Evolutionary conservation across 2,113 vertebrate species (phyloP).

Genomic region (Gambusia holbrooki): DNA sequence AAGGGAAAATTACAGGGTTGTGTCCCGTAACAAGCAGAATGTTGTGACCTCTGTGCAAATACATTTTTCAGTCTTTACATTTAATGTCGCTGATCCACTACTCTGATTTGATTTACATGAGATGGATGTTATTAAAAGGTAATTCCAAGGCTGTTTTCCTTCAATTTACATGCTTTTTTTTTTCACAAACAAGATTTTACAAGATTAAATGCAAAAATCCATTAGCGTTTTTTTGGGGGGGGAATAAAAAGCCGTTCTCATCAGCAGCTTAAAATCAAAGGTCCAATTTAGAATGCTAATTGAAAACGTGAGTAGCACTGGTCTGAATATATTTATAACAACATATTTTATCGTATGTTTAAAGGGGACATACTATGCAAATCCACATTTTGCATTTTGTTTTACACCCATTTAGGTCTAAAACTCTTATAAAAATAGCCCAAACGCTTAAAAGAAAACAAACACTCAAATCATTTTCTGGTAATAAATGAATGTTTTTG

Average conservation of each 20-base stretch:
- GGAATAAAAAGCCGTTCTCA: background rate
- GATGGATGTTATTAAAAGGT: slow-evolving; percentile 34
- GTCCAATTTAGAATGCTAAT: background rate
- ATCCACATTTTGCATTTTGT: background rate
- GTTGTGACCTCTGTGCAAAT: slow-evolving; percentile 31
- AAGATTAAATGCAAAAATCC: background rate
- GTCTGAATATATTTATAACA: background rate
- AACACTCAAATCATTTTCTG: no score
- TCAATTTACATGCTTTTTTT: slow-evolving; percentile 15
- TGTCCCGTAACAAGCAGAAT: slow-evolving; percentile 41
- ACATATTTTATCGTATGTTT: background rate
- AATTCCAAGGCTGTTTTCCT: slow-evolving; percentile 26
- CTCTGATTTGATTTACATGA: slow-evolving; percentile 50
- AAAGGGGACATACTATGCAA: background rate
- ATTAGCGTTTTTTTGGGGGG: background rate
- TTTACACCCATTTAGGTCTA: no score
- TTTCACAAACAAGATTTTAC: slow-evolving; percentile 22
- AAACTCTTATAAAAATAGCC: no score
- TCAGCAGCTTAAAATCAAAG: background rate
- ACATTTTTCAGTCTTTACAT: slow-evolving; percentile 20
- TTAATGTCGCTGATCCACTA: slow-evolving; percentile 28
- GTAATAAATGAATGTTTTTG: no score
- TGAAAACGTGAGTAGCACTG: background rate
- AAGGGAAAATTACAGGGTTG: slow-evolving; percentile 35
- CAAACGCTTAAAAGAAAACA: no score